Evolutionary conservation across 2,888 invertebrate species (phyloP).

Genomic region (Acleris holmiana): DNA sequence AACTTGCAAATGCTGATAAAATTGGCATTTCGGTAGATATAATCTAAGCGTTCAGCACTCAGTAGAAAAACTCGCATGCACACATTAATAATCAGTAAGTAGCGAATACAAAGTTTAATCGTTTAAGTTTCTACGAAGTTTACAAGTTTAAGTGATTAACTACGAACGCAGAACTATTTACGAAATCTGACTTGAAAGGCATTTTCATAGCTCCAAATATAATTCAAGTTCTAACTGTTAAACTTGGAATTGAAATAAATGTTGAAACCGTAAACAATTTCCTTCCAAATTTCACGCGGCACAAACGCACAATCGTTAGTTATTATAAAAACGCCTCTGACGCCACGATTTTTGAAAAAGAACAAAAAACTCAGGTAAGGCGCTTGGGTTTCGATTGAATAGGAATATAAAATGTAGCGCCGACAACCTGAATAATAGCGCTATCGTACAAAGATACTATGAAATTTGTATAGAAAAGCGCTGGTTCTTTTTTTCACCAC

Average conservation of each 20-base stretch:
- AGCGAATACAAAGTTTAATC: not conserved
- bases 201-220: too few relatives aligned
- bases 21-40: not conserved
- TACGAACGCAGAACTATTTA: not conserved
- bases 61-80: too few relatives aligned
- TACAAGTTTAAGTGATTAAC: not conserved
- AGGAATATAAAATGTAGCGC: slow-evolving; percentile 42
- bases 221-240: slow-evolving; percentile 3
- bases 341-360: slow-evolving; percentile 23
- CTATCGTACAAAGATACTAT: not conserved
- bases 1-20: not conserved
- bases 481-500: slow-evolving; percentile 25
- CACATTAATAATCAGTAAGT: too few relatives aligned
- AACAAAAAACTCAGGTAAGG: slow-evolving; percentile 59
- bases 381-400: slow-evolving; percentile 35
- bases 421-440: slow-evolving; percentile 4
- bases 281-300: slow-evolving; percentile 34
- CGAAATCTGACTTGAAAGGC: too few relatives aligned
- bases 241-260: slow-evolving; percentile 23
- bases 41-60: too few relatives aligned
- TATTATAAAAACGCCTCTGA: slow-evolving; percentile 28
- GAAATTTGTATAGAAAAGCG: not conserved
- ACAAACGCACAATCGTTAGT: slow-evolving; percentile 27
- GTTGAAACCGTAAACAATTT: slow-evolving; percentile 26
- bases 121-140: not conserved